phyloP scores from a whole-genome alignment of 2,113 vertebrate species.

The Noctilio leporinus region DNA sequence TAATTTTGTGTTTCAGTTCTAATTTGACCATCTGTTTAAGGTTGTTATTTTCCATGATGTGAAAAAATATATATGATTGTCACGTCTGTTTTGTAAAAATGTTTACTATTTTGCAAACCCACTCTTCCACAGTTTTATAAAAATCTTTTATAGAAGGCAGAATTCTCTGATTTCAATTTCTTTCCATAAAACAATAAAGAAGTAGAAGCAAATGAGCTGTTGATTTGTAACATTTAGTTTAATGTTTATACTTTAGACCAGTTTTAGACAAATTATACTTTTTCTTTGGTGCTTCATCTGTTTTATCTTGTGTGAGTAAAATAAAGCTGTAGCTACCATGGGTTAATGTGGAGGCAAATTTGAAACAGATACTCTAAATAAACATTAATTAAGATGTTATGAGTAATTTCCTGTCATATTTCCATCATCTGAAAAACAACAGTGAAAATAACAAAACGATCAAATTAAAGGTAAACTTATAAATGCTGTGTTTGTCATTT shows the following conservation, averaged over 20 bases:
- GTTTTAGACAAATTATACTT: neutral
- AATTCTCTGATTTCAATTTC: neutral
- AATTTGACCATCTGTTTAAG: constrained; percentile 33
- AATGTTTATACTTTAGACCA: neutral
- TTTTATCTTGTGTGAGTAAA: neutral
- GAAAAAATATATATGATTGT: neutral
- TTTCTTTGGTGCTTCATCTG: neutral
- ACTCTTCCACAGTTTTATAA: neutral
- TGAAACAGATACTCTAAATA: neutral
- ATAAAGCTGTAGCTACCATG: neutral
- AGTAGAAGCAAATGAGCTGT: neutral
- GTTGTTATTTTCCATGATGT: neutral
- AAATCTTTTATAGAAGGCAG: neutral
- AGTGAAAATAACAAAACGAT: neutral
- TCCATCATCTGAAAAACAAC: neutral
- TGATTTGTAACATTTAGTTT: neutral
- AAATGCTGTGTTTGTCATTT: neutral
- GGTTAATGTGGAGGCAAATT: constrained; percentile 20
- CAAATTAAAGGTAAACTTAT: constrained; percentile 10
- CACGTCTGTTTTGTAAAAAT: constrained; percentile 10
- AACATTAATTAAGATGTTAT: neutral
- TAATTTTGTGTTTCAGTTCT: constrained; percentile 29
- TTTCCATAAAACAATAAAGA: neutral
- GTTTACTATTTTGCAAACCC: neutral
- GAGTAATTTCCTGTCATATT: constrained; percentile 15